Percentiles rank a stretch among this genome's conserved stretches.
Evolutionary conservation across 2,888 invertebrate genomes (phyloP).

Genomic region (Hirudinaria manillensis): DNA sequence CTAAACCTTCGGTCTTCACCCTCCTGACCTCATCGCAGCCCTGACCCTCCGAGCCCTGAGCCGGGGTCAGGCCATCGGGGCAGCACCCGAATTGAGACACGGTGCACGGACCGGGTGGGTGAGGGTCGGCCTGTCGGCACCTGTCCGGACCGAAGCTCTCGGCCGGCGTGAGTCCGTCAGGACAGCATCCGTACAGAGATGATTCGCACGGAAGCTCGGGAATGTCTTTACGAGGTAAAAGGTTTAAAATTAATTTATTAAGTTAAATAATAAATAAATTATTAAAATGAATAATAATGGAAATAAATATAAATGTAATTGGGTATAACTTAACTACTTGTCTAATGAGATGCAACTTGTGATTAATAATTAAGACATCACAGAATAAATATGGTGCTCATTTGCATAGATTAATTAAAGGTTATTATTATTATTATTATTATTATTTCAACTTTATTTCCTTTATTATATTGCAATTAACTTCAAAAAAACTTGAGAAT

Average conservation of each 20-base stretch:
- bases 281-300: not conserved
- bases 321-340: too few relatives aligned
- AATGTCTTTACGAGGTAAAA: constrained; percentile 30
- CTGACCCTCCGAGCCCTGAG: constrained; percentile 66
- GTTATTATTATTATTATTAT: too few relatives aligned
- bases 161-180: constrained; percentile 69
- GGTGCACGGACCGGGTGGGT: constrained; percentile 46
- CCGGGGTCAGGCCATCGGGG: constrained; percentile 75
- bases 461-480: too few relatives aligned
- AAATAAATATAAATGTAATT: not conserved
- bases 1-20: not conserved
- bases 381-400: too few relatives aligned
- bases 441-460: too few relatives aligned
- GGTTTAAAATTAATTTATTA: too few relatives aligned
- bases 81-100: constrained; percentile 75
- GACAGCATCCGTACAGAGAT: constrained; percentile 59
- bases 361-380: too few relatives aligned
- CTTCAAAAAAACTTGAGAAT: too few relatives aligned
- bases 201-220: constrained; percentile 31
- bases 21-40: constrained; percentile 61
- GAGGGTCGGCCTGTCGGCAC: constrained; percentile 34
- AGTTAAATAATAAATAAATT: not conserved
- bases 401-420: too few relatives aligned
- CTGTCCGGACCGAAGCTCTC: constrained; percentile 68
- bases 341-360: too few relatives aligned